Conservation (phyloP, 2,797 vertebrate species). For the Poeciliopsis turneri region DNA sequence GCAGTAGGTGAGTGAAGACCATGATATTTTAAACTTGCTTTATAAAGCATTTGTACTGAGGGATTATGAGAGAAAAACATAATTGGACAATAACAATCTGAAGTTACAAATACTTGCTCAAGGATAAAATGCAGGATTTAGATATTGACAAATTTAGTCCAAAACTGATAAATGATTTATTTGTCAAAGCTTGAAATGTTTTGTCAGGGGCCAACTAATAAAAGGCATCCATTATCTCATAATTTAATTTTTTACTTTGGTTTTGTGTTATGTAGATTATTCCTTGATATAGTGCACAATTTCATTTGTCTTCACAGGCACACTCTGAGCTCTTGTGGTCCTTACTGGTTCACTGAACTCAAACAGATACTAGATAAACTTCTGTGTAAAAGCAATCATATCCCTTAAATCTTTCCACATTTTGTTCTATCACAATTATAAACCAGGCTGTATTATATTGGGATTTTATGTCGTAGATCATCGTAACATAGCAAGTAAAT, state of each 20-base stretch:
- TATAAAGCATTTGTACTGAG: not conserved
- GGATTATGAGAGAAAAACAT: not conserved
- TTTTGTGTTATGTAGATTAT: constrained; percentile 33
- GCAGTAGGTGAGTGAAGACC: constrained; percentile 1
- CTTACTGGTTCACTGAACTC: constrained; percentile 29
- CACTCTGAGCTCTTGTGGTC: constrained; percentile 6
- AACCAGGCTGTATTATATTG: not conserved
- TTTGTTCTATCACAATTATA: not conserved
- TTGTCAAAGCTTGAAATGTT: not conserved
- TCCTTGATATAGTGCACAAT: constrained; percentile 29
- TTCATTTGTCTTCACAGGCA: constrained; percentile 44
- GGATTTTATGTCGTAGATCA: not conserved
- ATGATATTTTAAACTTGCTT: not conserved
- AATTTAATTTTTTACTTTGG: constrained; percentile 16
- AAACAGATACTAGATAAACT: constrained; percentile 12
- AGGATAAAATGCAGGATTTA: constrained; percentile 20
- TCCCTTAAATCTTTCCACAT: not conserved
- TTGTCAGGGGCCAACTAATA: constrained; percentile 1
- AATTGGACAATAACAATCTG: not conserved
- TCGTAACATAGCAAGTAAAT: not conserved
- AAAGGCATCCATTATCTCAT: constrained; percentile 20
- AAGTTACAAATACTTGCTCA: not conserved
- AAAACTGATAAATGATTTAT: constrained; percentile 8
- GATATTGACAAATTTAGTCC: constrained; percentile 14
- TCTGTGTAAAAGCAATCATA: not conserved